These are phyloP conservation scores for Lophius americanus DNA, from an alignment of 2,797 vertebrate genomes.

Conservation along the genomic window DNA sequence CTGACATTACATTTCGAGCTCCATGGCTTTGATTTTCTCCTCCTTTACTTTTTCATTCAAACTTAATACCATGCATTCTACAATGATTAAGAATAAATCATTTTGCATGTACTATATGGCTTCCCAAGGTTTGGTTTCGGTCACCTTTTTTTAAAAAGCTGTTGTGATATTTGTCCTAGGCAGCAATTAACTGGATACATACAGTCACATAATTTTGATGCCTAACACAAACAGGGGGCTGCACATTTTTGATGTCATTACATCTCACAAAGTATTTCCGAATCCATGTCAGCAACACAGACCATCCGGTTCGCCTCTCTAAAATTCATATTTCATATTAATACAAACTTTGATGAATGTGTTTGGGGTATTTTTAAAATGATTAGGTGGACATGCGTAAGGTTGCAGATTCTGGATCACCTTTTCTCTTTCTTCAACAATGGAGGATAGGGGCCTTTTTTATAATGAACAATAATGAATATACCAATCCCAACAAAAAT, in stretches of 20 bases:
- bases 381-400: too few species aligned
- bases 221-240: neutral
- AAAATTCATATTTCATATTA: neutral
- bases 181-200: conserved; percentile 1
- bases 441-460: too few species aligned
- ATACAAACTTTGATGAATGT: too few species aligned
- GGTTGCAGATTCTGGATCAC: too few species aligned
- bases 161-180: conserved; percentile 23
- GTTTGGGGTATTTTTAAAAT: too few species aligned
- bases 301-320: neutral
- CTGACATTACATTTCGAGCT: conserved; percentile 4
- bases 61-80: neutral
- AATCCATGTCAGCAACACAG: neutral
- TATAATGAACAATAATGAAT: too few species aligned
- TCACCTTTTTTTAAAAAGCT: conserved; percentile 17
- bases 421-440: too few species aligned
- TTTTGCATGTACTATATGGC: neutral
- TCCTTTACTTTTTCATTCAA: neutral
- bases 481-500: too few species aligned
- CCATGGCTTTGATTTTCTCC: conserved; percentile 11
- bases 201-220: neutral
- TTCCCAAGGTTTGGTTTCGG: neutral
- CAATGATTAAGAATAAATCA: neutral
- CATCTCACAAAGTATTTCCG: neutral
- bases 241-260: neutral